A percentile compares a stretch with the other conserved stretches of the same genome.
Conservation (phyloP, 2,113 vertebrate genomes). For the Platichthys flesus region DNA sequence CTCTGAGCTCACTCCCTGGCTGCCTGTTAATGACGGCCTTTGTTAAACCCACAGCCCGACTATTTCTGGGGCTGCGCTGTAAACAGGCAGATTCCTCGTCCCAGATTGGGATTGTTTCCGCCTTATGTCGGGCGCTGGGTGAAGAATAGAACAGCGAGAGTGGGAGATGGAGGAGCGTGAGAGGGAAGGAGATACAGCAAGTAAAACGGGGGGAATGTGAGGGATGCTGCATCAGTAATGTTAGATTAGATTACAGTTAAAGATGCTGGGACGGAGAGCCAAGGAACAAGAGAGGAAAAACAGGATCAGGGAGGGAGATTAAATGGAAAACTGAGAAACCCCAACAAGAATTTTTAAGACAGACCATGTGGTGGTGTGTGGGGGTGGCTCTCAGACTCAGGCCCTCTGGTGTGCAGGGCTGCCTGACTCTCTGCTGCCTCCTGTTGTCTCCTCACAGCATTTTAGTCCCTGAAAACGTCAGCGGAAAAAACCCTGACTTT, state of each 20-base stretch:
- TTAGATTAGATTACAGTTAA: background rate
- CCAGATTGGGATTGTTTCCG: conserved; percentile 76
- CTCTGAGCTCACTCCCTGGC: conserved; percentile 59
- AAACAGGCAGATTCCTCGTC: conserved; percentile 82
- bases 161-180: background rate
- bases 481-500: background rate
- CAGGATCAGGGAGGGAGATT: background rate
- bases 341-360: conserved; percentile 1
- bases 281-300: background rate
- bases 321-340: background rate
- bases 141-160: background rate
- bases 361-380: conserved; percentile 9
- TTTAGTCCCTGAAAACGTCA: conserved; percentile 25
- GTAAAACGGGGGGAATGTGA: background rate
- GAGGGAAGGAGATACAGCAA: background rate
- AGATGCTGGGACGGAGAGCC: background rate
- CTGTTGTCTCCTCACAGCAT: conserved; percentile 37
- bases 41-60: conserved; percentile 81
- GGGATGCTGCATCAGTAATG: background rate
- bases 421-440: conserved; percentile 60
- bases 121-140: conserved; percentile 40
- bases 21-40: conserved; percentile 78
- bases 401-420: background rate
- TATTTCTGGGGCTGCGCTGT: conserved; percentile 81
- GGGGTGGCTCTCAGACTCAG: background rate